Evolutionary conservation across 2,888 invertebrate species (phyloP).

Genomic region (Carterocephalus palaemon): DNA sequence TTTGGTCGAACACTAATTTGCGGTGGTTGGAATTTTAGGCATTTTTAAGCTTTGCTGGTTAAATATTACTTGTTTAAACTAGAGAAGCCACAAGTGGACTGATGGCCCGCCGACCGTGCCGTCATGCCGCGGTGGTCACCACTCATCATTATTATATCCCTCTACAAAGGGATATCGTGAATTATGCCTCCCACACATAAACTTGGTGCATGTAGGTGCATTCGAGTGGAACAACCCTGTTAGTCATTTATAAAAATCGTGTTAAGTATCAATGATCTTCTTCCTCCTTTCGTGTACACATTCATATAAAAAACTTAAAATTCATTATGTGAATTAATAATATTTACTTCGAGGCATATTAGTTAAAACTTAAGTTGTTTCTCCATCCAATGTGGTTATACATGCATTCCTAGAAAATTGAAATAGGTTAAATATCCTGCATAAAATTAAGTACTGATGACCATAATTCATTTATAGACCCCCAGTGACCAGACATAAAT

Average conservation of each 20-base stretch:
- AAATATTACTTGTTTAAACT: slow-evolving; percentile 25
- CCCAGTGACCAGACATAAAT: slow-evolving; percentile 30
- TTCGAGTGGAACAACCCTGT: slow-evolving; percentile 21
- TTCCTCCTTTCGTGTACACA: too few relatives aligned
- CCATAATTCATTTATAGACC: slow-evolving; percentile 20
- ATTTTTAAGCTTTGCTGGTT: too few relatives aligned
- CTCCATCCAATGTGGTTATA: too few relatives aligned
- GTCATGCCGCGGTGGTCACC: slow-evolving; percentile 58
- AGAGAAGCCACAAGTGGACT: slow-evolving; percentile 44
- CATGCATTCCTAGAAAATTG: not conserved
- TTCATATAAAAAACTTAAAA: too few relatives aligned
- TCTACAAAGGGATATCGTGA: slow-evolving; percentile 69
- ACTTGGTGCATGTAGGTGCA: slow-evolving; percentile 31
- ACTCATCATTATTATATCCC: slow-evolving; percentile 57
- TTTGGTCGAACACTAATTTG: too few relatives aligned
- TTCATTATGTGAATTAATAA: too few relatives aligned
- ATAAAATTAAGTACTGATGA: slow-evolving; percentile 13
- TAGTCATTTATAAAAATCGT: slow-evolving; percentile 13
- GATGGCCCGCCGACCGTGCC: slow-evolving; percentile 45
- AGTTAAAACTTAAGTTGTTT: too few relatives aligned
- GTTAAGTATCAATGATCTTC: slow-evolving; percentile 6
- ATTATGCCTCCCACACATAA: slow-evolving; percentile 61
- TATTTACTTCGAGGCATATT: too few relatives aligned
- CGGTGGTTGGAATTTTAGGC: too few relatives aligned
- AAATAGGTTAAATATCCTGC: slow-evolving; percentile 13